These are phyloP conservation scores for Myotis lucifugus DNA, from an alignment of 2,113 vertebrate genomes.

Conservation along the genomic window DNA sequence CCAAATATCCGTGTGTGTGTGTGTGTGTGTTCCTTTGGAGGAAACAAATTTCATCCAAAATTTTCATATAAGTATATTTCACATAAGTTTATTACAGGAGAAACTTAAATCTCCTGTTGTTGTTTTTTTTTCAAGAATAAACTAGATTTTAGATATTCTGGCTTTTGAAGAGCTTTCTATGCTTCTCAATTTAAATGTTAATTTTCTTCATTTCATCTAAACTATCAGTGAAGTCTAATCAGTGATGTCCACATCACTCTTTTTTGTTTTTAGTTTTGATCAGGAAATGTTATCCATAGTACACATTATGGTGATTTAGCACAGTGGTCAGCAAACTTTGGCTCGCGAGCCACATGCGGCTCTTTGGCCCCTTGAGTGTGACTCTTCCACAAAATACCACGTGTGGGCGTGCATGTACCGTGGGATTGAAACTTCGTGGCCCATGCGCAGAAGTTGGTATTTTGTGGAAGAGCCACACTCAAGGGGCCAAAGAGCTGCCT, in stretches of 20 bases:
- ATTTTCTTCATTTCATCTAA: not conserved
- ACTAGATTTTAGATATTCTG: not conserved
- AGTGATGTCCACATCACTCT: not conserved
- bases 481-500: too few species aligned
- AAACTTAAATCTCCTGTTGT: not conserved
- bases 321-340: not conserved
- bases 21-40: not conserved
- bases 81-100: not conserved
- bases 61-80: not conserved
- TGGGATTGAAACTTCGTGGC: too few species aligned
- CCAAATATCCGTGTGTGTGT: not conserved
- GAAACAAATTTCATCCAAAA: not conserved
- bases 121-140: not conserved
- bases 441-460: too few species aligned
- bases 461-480: too few species aligned
- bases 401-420: too few species aligned
- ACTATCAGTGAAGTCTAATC: not conserved
- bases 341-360: too few species aligned
- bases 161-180: not conserved
- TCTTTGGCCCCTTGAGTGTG: too few species aligned
- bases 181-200: not conserved
- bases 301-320: not conserved
- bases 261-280: not conserved
- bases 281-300: not conserved
- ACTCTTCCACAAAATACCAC: too few species aligned